Evolutionary conservation across 2,113 vertebrate genomes (phyloP), one percentile per base, ranked within the genome.

Genomic region (Stercorarius parasiticus): DNA sequence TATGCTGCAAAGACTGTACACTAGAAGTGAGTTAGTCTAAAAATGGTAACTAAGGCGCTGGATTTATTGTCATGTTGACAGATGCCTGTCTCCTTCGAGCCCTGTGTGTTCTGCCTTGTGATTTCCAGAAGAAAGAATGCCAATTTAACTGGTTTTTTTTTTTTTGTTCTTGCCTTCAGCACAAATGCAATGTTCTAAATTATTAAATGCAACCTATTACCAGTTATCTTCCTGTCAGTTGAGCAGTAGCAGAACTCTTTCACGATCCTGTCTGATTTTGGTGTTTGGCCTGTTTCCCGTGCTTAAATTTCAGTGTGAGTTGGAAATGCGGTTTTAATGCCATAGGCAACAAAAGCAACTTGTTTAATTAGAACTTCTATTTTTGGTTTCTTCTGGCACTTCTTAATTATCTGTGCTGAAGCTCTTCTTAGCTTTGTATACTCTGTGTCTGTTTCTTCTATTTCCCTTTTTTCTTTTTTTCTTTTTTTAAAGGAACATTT

Each of bases 401-500:
- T 95, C 47, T 21, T 84, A 21, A 56, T 95, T 88, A 72, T 34
- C 38, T 26, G 20, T 8, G 4, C 18, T 71, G 52, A 74, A 93
- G 59, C 27, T 78, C 45, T 61, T 94, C 18, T 50, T 78, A 78
- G 36, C 15, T 90, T 15, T 80, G 53, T 50, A 53, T 1, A 10
- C 9, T 90, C 22, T 53, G 7, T 89, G 13, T 45, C 43, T 79
- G 6, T 74, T 90, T 82, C 15, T 88, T 32, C 82, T 15, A 79
- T 55, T 86, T 53, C 13, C 21, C 2, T 26, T 19, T 13, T 61
- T 45, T 45, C 25, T 64, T 76, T 38, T 8, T 17, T 96, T 29
- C 90, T 50, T 84, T 66, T 80, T 87, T 70, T 80, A 36, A 97
- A 99, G 99, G 98, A 99, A 99, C 97, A 99, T 99, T 98, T 98